phyloP scores from a whole-genome alignment of 2,113 vertebrate species.

The Anguilla rostrata region DNA sequence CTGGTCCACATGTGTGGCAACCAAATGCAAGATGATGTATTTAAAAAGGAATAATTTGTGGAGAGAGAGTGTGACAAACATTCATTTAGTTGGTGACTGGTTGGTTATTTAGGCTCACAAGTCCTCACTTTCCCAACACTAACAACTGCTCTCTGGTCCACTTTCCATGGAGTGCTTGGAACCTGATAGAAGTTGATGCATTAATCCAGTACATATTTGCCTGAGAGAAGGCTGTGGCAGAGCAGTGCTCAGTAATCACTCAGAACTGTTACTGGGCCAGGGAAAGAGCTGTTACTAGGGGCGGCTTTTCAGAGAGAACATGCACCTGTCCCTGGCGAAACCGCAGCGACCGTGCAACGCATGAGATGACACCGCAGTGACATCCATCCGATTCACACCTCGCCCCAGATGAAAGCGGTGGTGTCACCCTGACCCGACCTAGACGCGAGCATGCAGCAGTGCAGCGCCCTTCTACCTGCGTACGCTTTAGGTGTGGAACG shows the following conservation, averaged over 20 bases:
- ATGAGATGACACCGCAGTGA: constrained; percentile 37
- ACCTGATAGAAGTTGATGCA: too few species aligned
- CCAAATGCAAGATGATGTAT: too few species aligned
- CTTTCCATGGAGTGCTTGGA: neutral
- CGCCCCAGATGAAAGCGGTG: neutral
- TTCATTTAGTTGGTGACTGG: too few species aligned
- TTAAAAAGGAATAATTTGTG: too few species aligned
- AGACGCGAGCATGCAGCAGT: neutral
- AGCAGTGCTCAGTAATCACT: constrained; percentile 5
- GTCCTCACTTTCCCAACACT: neutral
- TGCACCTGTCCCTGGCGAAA: constrained; percentile 29
- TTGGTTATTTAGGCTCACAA: too few species aligned
- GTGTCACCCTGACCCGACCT: neutral
- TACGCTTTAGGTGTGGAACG: too few species aligned
- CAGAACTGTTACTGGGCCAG: neutral
- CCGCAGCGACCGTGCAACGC: constrained; percentile 38
- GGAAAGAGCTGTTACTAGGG: neutral
- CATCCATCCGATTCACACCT: constrained; percentile 43
- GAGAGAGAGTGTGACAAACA: too few species aligned
- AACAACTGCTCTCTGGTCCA: neutral
- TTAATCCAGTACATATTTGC: neutral
- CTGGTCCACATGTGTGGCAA: too few species aligned
- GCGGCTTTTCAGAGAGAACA: neutral
- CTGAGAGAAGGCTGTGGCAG: neutral
- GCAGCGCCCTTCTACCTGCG: neutral